Conservation (phyloP, 2,888 invertebrate species). For the Heteromurus nitidus region DNA sequence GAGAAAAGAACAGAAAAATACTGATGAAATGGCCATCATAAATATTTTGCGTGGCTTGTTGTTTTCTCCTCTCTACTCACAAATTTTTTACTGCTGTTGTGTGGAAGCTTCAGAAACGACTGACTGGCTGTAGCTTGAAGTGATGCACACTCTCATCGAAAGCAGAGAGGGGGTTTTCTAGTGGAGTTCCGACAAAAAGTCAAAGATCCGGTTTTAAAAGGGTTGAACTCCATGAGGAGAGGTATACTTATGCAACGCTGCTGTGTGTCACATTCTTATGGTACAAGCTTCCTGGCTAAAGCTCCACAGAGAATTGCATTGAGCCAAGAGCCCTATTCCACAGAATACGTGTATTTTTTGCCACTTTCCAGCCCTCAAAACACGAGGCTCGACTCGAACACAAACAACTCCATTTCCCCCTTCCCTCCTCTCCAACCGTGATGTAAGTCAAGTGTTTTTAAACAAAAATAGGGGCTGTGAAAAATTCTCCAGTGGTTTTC, state of each 20-base stretch:
- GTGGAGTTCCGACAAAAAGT: no score
- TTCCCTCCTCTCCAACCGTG: neutral
- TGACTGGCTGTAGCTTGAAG: no score
- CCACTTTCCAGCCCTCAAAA: slow-evolving; percentile 16
- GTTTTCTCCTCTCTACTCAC: slow-evolving; percentile 30
- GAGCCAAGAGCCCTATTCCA: slow-evolving; percentile 34
- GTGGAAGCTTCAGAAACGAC: neutral
- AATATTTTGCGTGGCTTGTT: slow-evolving; percentile 65
- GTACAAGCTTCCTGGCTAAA: no score
- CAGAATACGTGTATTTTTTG: slow-evolving; percentile 28
- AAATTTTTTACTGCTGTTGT: slow-evolving; percentile 20
- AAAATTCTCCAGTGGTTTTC: slow-evolving; percentile 58
- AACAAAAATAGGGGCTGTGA: slow-evolving; percentile 51
- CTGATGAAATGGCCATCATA: slow-evolving; percentile 69
- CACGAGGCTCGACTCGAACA: neutral
- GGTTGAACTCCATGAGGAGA: neutral
- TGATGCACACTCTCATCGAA: no score
- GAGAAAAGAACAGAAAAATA: slow-evolving; percentile 28
- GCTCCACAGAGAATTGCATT: slow-evolving; percentile 40
- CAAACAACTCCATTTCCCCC: slow-evolving; percentile 2
- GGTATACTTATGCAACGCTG: no score
- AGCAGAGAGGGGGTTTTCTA: no score
- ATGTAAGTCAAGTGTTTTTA: slow-evolving; percentile 49
- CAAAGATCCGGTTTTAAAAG: neutral
- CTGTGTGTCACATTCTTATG: no score